Evolutionary conservation across 2,888 invertebrate species (phyloP), one percentile per base, ranked within the genome.

Genomic region (Oeneis ivallda): DNA sequence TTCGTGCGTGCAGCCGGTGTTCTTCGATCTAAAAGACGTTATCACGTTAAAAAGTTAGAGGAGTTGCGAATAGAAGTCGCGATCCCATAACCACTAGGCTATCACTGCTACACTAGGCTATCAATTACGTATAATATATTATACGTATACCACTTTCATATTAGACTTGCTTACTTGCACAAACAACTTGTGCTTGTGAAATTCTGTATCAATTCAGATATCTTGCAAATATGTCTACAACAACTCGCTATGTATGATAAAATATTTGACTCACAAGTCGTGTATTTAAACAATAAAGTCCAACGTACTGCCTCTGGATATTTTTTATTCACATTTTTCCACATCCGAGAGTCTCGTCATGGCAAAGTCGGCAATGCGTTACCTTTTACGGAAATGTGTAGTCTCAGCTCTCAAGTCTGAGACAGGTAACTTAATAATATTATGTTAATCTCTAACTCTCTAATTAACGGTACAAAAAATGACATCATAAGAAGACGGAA

Each of bases 361-460:
- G 64, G 53, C 68, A 67, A 62, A 68, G 66, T 37, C 34, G 50
- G 60, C 62, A 71, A 70, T 72, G 69, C 72, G 69, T 79, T 77
- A 72, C 77, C 79, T 75, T 83, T 79, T 76, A 71, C 64, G 76
- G 74, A 66, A 66, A 72, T 76, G 77, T 77, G 76, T 72, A 75
- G 72, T n/a, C n/a, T n/a, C n/a, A n/a, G n/a, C n/a, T n/a, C 17
- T 58, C 74, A 5, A 4, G 26, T 26, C 74, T 76, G 76, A 76
- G 75, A 75, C 75, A 26, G 26, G 26, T 26, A 66, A 77, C 79
- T 62, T 59, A 77, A 13, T 7, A 8, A 15, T 47, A 15, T 47
- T 80, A 84, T 79, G 79, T 75, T 81, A 79, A 81, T 81, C 74
- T 77, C 50, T 57, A 56, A 47, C 70, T 68, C 71, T 54, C 41